phyloP scores from a whole-genome alignment of 2,888 invertebrate species.

The Mallateleia sp. region DNA sequence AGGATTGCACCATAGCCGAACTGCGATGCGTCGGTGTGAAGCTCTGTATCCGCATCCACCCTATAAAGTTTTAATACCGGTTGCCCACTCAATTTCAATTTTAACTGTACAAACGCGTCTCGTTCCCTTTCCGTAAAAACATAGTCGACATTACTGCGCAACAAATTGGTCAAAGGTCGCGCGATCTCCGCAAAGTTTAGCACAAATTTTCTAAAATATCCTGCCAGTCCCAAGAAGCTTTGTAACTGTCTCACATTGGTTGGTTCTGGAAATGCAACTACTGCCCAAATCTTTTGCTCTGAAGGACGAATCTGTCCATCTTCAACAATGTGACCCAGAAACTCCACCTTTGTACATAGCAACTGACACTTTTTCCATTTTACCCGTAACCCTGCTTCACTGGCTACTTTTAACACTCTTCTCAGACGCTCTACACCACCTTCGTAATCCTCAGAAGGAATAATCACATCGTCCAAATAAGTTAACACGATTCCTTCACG shows the following conservation, averaged over 20 bases:
- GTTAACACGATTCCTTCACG: constrained; percentile 29
- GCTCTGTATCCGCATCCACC: too few relatives aligned
- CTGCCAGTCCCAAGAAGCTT: too few relatives aligned
- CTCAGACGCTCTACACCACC: constrained; percentile 52
- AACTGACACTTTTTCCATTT: constrained; percentile 1
- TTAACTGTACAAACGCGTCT: not conserved
- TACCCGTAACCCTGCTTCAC: not conserved
- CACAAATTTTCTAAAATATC: not conserved
- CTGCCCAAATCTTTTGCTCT: not conserved
- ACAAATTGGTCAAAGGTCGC: constrained; percentile 10
- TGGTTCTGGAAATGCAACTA: not conserved
- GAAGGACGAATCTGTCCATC: not conserved
- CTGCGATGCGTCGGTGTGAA: too few relatives aligned
- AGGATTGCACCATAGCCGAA: not conserved
- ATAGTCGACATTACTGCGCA: not conserved
- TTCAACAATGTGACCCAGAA: not conserved
- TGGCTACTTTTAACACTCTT: not conserved
- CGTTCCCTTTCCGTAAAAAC: not conserved
- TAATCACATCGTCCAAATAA: constrained; percentile 66
- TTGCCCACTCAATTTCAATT: not conserved
- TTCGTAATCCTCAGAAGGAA: constrained; percentile 37
- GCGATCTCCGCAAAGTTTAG: not conserved
- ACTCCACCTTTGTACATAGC: not conserved
- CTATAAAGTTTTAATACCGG: too few relatives aligned
- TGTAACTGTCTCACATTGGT: not conserved